A percentile compares a stretch with the other conserved stretches of the same genome.
Conservation (phyloP, 2,888 invertebrate genomes). For the Heliconius sara region DNA sequence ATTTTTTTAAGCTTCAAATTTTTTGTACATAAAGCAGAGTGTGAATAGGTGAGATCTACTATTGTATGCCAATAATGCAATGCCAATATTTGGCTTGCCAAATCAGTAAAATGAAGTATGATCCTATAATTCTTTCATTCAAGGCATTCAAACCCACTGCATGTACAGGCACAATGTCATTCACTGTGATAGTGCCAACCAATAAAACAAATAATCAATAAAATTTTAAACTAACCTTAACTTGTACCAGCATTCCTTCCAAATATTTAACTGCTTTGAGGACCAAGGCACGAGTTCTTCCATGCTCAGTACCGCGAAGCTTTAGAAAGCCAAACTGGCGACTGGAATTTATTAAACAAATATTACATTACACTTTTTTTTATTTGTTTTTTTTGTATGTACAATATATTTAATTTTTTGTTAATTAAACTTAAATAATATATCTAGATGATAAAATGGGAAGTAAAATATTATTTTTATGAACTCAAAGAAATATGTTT, state of each 20-base stretch:
- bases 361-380: not conserved
- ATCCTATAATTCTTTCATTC: not conserved
- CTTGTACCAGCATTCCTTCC: slow-evolving; percentile 93
- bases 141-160: not conserved
- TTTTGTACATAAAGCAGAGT: too few species aligned
- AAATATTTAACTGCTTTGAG: slow-evolving; percentile 93
- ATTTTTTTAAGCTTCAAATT: too few species aligned
- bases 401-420: too few species aligned
- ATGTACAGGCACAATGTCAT: not conserved
- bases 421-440: not conserved
- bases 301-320: slow-evolving; percentile 91
- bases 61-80: not conserved
- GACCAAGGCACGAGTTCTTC: slow-evolving; percentile 90
- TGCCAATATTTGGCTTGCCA: not conserved
- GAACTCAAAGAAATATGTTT: too few species aligned
- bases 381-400: not conserved
- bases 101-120: not conserved
- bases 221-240: slow-evolving; percentile 74
- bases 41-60: too few species aligned
- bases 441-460: too few species aligned
- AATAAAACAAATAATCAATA: not conserved
- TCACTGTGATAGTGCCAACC: not conserved
- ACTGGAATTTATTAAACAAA: slow-evolving; percentile 81
- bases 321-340: slow-evolving; percentile 96
- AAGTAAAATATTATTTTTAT: not conserved